Base-by-base conservation (phyloP, 1,140 invertebrate species). In the Cydia amplana region DNA sequence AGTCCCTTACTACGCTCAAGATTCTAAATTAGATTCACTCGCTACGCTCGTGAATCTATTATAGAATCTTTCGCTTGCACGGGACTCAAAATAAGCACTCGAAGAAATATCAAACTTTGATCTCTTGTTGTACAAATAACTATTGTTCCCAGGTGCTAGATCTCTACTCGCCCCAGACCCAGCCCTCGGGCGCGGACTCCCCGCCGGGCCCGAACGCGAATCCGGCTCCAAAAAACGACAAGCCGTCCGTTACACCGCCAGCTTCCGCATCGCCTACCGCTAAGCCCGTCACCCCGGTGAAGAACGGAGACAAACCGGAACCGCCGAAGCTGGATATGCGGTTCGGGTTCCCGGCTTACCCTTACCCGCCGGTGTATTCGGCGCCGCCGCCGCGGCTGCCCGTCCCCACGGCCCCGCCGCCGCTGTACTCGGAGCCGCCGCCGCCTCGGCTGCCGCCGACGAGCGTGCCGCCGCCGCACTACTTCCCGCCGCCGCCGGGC, bases 91-190 rank as follows among this genome's bases (percentile, higher is more conserved):
- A n/a, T n/a, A n/a, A n/a, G n/a, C n/a, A n/a, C n/a, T n/a, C n/a
- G n/a, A n/a, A n/a, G n/a, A n/a, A n/a, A n/a, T n/a, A n/a, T n/a
- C n/a, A n/a, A n/a, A n/a, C n/a, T n/a, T n/a, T n/a, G n/a, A n/a
- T n/a, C n/a, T n/a, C n/a, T n/a, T n/a, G n/a, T n/a, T n/a, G n/a
- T n/a, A n/a, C n/a, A n/a, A n/a, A n/a, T n/a, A n/a, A n/a, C n/a
- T n/a, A n/a, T n/a, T 3, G 4, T 10, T 86, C 74, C 0, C 82
- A 93, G 93, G 97, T 98, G 18, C 93, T 99, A 80, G 98, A 99
- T 93, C 90, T 97, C 77, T 97, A 97, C 91, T 96, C 96, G 4
- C 95, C 95, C 85, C 94, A 96, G 55, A 94, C 95, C 76, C 93
- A 94, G 75, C 78, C 88, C 5, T 86, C 91, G 14, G 92, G 94